Evolutionary conservation across 2,888 invertebrate genomes (phyloP).

Genomic region (Drosophila cognata): DNA sequence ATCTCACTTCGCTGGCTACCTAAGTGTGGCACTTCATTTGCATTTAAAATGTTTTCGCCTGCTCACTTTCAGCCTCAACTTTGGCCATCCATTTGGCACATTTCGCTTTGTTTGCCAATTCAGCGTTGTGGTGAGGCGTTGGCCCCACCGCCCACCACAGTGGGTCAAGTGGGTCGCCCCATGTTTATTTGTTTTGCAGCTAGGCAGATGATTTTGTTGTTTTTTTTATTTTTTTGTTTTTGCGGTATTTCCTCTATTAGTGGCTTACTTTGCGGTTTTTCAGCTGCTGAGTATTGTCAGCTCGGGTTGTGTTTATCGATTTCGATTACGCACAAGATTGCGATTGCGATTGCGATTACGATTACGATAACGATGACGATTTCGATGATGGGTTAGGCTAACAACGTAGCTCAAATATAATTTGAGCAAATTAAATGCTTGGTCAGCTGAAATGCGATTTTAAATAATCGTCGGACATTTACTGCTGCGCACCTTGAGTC

Average conservation of each 20-base stretch:
- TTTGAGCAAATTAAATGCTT: constrained; percentile 57
- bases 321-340: constrained; percentile 40
- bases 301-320: constrained; percentile 28
- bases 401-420: constrained; percentile 25
- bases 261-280: constrained; percentile 15
- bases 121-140: constrained; percentile 24
- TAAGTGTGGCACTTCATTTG: constrained; percentile 76
- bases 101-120: constrained; percentile 71
- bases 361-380: constrained; percentile 42
- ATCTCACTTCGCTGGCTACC: constrained; percentile 60
- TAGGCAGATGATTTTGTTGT: constrained; percentile 16
- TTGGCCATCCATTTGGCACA: constrained; percentile 75
- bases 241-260: constrained; percentile 6
- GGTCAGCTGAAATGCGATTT: constrained; percentile 30
- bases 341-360: constrained; percentile 28
- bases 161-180: constrained; percentile 67
- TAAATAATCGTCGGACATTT: constrained; percentile 58
- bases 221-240: not conserved
- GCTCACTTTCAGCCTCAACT: constrained; percentile 66
- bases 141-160: constrained; percentile 41
- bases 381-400: constrained; percentile 24
- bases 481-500: constrained; percentile 22
- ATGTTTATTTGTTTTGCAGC: constrained; percentile 52
- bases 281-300: constrained; percentile 7
- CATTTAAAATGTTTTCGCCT: constrained; percentile 77